Percentiles rank a stretch among this genome's conserved stretches.
phyloP scores from a whole-genome alignment of 2,888 invertebrate species.

The Pristionchus mayeri region DNA sequence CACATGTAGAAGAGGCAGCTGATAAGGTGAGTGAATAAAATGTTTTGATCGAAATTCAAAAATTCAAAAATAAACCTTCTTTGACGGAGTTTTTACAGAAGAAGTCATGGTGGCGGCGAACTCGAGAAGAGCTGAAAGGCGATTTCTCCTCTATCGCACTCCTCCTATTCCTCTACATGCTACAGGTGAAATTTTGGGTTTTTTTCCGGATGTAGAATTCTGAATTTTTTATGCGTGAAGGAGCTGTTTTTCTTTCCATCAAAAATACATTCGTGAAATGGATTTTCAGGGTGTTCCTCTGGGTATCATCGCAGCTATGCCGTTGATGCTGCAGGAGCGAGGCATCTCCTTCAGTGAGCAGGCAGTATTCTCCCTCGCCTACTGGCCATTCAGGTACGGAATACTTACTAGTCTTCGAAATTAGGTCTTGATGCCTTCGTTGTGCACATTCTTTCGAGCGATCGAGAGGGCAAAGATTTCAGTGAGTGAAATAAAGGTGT shows the following conservation, averaged over 20 bases:
- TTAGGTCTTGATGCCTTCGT: too few relatives aligned
- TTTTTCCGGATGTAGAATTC: background rate
- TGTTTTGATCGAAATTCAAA: too few relatives aligned
- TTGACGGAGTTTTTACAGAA: too few relatives aligned
- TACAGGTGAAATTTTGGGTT: conserved; percentile 78
- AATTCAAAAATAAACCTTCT: too few relatives aligned
- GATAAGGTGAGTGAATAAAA: too few relatives aligned
- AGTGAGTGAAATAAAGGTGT: too few relatives aligned
- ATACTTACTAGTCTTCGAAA: too few relatives aligned
- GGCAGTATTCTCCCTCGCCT: conserved; percentile 80
- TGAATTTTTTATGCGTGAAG: background rate
- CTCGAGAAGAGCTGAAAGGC: conserved; percentile 66
- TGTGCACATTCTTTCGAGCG: too few relatives aligned
- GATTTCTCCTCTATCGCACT: conserved; percentile 78
- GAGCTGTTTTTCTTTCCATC: background rate
- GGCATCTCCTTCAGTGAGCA: conserved; percentile 95
- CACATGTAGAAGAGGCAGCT: too few relatives aligned
- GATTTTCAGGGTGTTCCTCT: conserved; percentile 87
- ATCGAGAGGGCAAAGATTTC: too few relatives aligned
- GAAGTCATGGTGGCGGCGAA: conserved; percentile 67
- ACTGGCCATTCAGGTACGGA: conserved; percentile 82
- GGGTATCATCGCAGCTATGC: conserved; percentile 92
- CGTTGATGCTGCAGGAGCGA: conserved; percentile 93
- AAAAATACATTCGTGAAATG: background rate
- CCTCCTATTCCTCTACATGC: conserved; percentile 90